Percentiles rank a stretch among this genome's conserved stretches.
These are phyloP conservation scores for Thalassophryne amazonica DNA, from an alignment of 2,797 vertebrate genomes.

Conservation along the genomic window DNA sequence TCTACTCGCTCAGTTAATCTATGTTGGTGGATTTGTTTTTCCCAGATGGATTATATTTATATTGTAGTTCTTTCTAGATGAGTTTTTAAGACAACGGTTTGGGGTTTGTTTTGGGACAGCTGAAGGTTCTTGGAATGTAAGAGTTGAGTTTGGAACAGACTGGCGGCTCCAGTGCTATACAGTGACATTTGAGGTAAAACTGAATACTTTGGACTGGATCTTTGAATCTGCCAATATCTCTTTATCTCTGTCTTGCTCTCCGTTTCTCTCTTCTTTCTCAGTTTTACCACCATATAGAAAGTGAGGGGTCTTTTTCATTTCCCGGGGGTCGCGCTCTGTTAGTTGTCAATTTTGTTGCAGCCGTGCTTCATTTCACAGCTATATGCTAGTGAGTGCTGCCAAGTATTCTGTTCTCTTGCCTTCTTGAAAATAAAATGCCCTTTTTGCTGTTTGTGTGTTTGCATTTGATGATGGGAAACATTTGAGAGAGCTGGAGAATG, in stretches of 20 bases:
- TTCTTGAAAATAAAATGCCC: conserved; percentile 47
- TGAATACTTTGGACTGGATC: conserved; percentile 19
- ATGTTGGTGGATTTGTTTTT: conserved; percentile 14
- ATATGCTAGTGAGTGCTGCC: conserved; percentile 37
- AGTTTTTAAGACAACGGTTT: conserved; percentile 6
- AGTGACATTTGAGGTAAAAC: conserved; percentile 59
- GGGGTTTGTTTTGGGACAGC: neutral
- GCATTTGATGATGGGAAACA: conserved; percentile 12
- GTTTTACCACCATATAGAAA: conserved; percentile 24
- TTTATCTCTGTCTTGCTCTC: conserved; percentile 2
- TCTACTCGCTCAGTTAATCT: conserved; percentile 22
- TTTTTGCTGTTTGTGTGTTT: conserved; percentile 16
- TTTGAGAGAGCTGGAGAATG: conserved; percentile 15
- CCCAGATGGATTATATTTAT: conserved; percentile 35
- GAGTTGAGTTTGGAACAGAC: conserved; percentile 17
- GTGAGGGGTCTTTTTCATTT: conserved; percentile 51
- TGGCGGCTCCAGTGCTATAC: conserved; percentile 35
- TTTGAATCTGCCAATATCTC: conserved; percentile 16
- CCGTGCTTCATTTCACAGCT: conserved; percentile 58
- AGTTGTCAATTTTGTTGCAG: conserved; percentile 54
- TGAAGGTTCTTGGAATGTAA: conserved; percentile 43
- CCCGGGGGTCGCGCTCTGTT: conserved; percentile 45
- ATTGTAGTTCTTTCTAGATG: conserved; percentile 6
- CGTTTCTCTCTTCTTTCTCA: conserved; percentile 9
- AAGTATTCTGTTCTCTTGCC: conserved; percentile 50